Base-by-base conservation (phyloP, 2,797 vertebrate genomes). In the Podarcis siculus region DNA sequence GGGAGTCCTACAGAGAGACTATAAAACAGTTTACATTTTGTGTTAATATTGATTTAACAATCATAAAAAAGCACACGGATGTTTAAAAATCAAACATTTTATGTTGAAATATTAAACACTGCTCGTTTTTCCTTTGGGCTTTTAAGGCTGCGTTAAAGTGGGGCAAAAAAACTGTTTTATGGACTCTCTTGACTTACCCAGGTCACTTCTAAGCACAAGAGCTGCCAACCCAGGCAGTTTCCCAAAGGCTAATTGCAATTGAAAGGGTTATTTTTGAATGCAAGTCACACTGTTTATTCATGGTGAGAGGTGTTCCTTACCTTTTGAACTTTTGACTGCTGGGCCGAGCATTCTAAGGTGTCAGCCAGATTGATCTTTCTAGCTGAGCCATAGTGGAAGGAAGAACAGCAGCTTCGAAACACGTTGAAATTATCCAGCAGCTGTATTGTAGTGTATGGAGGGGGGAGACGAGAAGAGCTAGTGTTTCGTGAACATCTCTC, bases 51-150 rank as follows among this genome's bases (percentile, higher is more conserved):
- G 92, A 94, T 94, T 93, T 93, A 94, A 90, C 85, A 90, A 73
- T 93, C 91, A 91, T 95, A 95, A 94, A 95, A 55, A 94, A 86
- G 81, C 90, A 84, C 90, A 80, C 77, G 78, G 87, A 82, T 95
- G 90, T 94, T 95, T 95, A 71, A 86, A 93, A 94, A 87, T 93
- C 42, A 94, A 95, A 92, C n/a, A 13, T 79, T 82, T 89, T 89
- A 86, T 90, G 83, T 95, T 95, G 94, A 93, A 92, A 92, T 94
- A 86, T 94, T 93, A 96, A 96, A 93, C 89, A 89, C 75, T 77
- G 86, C 21, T 69, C 10, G 30, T 93, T 93, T 94, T 86, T 95
- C 85, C 73, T 91, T 90, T 86, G 88, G 88, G 90, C 89, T 90
- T 95, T 95, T 90, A 92, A 94, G 91, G 89, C 87, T 86, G 71